Base-by-base conservation (phyloP, 1,140 invertebrate genomes). In the Dinothrombium tinctorium region DNA sequence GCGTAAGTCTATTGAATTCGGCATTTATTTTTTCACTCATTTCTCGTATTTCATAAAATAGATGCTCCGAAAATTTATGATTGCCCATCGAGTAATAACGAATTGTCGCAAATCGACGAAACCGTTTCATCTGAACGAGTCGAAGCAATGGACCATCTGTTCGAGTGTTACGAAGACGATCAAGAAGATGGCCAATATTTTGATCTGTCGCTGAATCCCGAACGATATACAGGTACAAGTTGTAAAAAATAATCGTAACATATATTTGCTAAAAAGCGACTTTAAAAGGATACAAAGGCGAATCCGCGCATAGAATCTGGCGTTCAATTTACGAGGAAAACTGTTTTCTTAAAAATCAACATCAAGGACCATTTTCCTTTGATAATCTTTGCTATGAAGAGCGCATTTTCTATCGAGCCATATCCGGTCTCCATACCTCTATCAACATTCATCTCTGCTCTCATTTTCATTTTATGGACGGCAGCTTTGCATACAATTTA, bases 301-400 rank as follows among this genome's bases (percentile, higher is more conserved):
- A 69, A 26, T 90, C 86, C 21, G 84, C 92, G 9, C 79, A 87
- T 51, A 69, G 84, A 50, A 83, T 99, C 46, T 99, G 94, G 94
- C 71, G 73, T 26, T 77, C 74, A 51, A 96, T 99, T 51, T 99
- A 99, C 54, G 71, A 83, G 64, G 94, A 99, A 63, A 99, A 99
- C 61, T 99, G 94, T 61, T 99, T 99, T 55, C 77, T 74, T 66
- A 74, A 61, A 53, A 52, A 45, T 45, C 35, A 32, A n/a, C 19
- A 24, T 33, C 19, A 40, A 19, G 38, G 31, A 40, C 33, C 49
- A 11, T 46, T 55, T 19, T 49, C 52, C 12, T 51, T 58, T 49
- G 40, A 43, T 73, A 71, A 64, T 41, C 72, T 87, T 68, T 96
- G 89, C 61, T 64, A 96, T 47, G 94, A 99, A 51, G 94, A 98